Evolutionary conservation across 2,888 invertebrate species (phyloP).

Genomic region (Cotesia congregata): DNA sequence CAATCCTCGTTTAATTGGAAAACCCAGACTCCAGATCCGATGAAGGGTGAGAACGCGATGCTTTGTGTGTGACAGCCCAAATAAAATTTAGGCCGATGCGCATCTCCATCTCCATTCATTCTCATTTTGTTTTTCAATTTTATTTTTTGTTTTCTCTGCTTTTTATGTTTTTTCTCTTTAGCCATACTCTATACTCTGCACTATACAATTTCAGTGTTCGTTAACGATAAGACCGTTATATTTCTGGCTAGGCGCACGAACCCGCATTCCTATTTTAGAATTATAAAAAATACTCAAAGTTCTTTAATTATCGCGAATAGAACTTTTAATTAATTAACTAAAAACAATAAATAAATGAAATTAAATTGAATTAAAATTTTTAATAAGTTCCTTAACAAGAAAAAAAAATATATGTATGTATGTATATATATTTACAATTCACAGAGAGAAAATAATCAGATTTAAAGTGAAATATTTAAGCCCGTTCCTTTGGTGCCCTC

Average conservation of each 20-base stretch:
- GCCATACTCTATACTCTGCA: no score
- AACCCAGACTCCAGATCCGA: slow-evolving; percentile 37
- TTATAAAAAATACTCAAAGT: slow-evolving; percentile 42
- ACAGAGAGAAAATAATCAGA: neutral
- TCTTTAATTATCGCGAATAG: slow-evolving; percentile 46
- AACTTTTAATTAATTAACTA: slow-evolving; percentile 4
- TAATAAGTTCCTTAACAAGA: neutral
- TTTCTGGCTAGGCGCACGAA: neutral
- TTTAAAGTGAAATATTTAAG: neutral
- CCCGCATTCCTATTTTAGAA: slow-evolving; percentile 42
- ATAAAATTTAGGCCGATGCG: slow-evolving; percentile 45
- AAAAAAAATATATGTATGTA: neutral
- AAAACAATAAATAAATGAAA: slow-evolving; percentile 35
- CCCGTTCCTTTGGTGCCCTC: neutral
- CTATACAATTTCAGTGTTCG: slow-evolving; percentile 5
- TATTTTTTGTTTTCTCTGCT: slow-evolving; percentile 10
- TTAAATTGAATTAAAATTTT: slow-evolving; percentile 29
- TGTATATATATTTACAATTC: neutral
- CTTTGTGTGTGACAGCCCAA: slow-evolving; percentile 43
- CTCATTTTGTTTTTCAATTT: slow-evolving; percentile 25
- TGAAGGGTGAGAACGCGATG: slow-evolving; percentile 37
- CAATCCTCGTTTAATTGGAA: slow-evolving; percentile 47
- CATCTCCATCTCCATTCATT: slow-evolving; percentile 4
- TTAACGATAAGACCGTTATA: slow-evolving; percentile 18
- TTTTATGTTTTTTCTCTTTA: neutral